phyloP scores from a whole-genome alignment of 2,113 vertebrate genomes.

The Sorex araneus region DNA sequence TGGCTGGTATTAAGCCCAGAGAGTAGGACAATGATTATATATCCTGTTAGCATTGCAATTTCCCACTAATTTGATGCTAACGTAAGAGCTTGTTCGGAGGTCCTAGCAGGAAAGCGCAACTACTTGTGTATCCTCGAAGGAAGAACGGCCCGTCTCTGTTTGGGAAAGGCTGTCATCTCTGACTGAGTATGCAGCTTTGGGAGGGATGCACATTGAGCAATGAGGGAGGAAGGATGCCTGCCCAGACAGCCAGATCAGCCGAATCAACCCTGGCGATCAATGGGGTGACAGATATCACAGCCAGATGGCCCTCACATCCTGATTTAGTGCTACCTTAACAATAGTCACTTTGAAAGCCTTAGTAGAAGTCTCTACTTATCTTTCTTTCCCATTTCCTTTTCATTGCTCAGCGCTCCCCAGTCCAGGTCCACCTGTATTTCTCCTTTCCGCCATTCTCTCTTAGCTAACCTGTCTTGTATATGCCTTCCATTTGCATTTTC shows the following conservation, averaged over 20 bases:
- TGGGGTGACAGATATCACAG: too few species aligned
- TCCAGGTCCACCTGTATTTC: neutral
- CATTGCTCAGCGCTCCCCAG: neutral
- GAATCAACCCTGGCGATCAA: too few species aligned
- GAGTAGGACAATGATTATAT: neutral
- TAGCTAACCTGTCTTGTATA: neutral
- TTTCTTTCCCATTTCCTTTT: slow-evolving; percentile 21
- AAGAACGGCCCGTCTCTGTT: too few species aligned
- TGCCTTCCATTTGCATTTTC: neutral
- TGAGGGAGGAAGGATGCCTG: too few species aligned
- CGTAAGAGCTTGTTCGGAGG: neutral
- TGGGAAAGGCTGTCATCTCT: too few species aligned
- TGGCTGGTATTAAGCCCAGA: neutral
- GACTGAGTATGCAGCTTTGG: too few species aligned
- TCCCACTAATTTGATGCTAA: neutral
- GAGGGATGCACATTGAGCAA: too few species aligned
- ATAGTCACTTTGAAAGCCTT: neutral
- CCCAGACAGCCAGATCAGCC: too few species aligned
- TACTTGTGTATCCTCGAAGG: too few species aligned
- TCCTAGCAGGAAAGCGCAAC: too few species aligned
- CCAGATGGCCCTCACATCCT: too few species aligned
- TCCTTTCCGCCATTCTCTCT: neutral
- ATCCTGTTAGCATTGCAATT: neutral
- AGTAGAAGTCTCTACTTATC: neutral
- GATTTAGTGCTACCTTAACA: neutral